These are phyloP conservation scores for Lepus europaeus DNA, from an alignment of 2,113 vertebrate genomes.

Conservation along the genomic window DNA sequence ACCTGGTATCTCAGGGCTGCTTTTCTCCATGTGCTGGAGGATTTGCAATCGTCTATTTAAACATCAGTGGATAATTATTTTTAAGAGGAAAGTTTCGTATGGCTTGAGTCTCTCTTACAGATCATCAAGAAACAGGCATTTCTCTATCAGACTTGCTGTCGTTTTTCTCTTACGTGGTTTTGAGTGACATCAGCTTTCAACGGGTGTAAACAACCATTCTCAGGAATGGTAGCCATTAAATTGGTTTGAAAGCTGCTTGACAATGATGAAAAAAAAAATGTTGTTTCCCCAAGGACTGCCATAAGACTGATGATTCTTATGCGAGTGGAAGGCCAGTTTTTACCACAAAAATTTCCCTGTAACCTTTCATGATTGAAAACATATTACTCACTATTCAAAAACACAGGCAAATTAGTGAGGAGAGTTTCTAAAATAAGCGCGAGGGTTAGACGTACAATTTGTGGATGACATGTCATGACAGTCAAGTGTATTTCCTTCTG, in stretches of 20 bases:
- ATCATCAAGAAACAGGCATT: conserved; percentile 6
- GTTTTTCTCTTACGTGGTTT: background rate
- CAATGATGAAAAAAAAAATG: conserved; percentile 81
- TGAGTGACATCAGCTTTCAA: conserved; percentile 56
- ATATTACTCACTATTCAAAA: conserved; percentile 92
- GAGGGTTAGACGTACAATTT: conserved; percentile 89
- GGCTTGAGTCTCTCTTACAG: conserved; percentile 30
- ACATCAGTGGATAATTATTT: conserved; percentile 7
- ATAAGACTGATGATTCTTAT: conserved; percentile 76
- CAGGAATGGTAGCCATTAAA: conserved; percentile 74
- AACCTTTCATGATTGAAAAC: conserved; percentile 93
- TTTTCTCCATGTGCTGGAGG: background rate
- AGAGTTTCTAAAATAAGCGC: conserved; percentile 89
- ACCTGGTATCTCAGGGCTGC: background rate
- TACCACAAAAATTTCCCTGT: conserved; percentile 93
- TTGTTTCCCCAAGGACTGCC: conserved; percentile 77
- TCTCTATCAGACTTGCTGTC: conserved; percentile 7
- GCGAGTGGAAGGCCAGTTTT: conserved; percentile 89
- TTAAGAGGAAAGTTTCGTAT: conserved; percentile 40
- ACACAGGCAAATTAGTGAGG: conserved; percentile 87
- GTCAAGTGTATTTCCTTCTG: conserved; percentile 76
- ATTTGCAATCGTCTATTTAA: background rate
- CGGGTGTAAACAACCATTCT: conserved; percentile 68
- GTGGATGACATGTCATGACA: conserved; percentile 86
- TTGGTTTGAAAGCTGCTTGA: conserved; percentile 71